Percentiles rank a stretch among this genome's conserved stretches.
These are phyloP conservation scores for Pogonophryne albipinna DNA, from an alignment of 2,797 vertebrate species.

Conservation along the genomic window DNA sequence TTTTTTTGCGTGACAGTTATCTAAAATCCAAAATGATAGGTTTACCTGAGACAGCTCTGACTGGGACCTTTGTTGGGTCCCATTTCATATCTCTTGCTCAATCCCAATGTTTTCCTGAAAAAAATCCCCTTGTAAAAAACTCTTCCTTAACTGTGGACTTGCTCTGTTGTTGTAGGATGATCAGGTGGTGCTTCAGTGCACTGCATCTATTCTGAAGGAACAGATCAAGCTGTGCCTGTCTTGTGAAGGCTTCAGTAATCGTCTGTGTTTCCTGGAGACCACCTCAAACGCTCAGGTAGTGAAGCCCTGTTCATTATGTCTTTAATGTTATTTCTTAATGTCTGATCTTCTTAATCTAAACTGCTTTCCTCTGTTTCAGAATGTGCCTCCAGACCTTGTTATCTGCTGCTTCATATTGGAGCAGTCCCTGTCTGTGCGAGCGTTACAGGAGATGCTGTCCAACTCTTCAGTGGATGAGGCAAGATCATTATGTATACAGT, in stretches of 20 bases:
- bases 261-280: constrained; percentile 92
- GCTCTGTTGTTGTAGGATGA: constrained; percentile 85
- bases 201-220: constrained; percentile 91
- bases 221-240: constrained; percentile 94
- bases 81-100: not conserved
- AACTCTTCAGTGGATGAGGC: constrained; percentile 89
- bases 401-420: constrained; percentile 94
- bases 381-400: constrained; percentile 93
- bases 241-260: constrained; percentile 94
- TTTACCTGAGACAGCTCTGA: not conserved
- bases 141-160: not conserved
- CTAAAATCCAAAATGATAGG: not conserved
- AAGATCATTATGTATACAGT: not conserved
- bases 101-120: not conserved
- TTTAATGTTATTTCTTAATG: not conserved
- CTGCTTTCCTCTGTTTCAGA: constrained; percentile 76
- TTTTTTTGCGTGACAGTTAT: not conserved
- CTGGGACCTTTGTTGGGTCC: not conserved
- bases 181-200: constrained; percentile 93
- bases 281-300: constrained; percentile 93
- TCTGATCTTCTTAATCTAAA: not conserved
- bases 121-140: not conserved
- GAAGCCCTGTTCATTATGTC: not conserved
- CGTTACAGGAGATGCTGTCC: constrained; percentile 95
- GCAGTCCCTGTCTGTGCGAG: constrained; percentile 93